Evolutionary conservation across 1,140 invertebrate genomes (phyloP), one percentile per base, ranked within the genome.

Genomic region (Microplitis mediator): DNA sequence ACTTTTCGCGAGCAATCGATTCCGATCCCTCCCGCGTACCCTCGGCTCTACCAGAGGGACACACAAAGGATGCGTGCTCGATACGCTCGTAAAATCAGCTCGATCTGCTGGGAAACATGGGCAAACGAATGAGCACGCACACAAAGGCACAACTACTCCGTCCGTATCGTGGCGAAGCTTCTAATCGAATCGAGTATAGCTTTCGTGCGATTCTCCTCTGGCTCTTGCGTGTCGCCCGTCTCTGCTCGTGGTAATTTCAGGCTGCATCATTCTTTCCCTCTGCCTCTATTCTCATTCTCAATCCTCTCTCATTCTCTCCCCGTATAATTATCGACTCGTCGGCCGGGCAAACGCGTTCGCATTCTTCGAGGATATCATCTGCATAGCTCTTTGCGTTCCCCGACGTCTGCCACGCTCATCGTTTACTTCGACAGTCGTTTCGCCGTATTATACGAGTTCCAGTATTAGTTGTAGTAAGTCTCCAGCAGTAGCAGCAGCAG

Each of bases 311-410:
- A 45, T 6, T 45, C 39, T 45, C n/a, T 8, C 61, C 23, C 45
- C 31, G 51, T 50, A 36, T 64, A 72, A 72, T 72, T 72, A 72
- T 72, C 70, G 70, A 66, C 62, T 72, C 52, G 51, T 66, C 39
- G 9, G 70, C 13, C 31, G 13, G 52, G 50, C 13, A 32, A 34
- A 39, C 23, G 69, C 51, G 69, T 56, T 64, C 60, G 51, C 51
- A 70, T 70, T 63, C 68, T 62, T 61, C 31, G 58, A 23, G 36
- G 16, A 56, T 70, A 70, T 45, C 39, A 45, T 70, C 68, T 70
- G 60, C 56, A 62, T 63, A 70, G 45, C 68, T 70, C 23, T 62
- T 58, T 63, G 32, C 39, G 23, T 70, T 61, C 60, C 23, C 4
- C 39, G 14, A 34, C 45, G 67, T 50, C 36, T 51, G 52, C 56